Evolutionary conservation across 2,888 invertebrate species (phyloP).

Genomic region (Nomada fabriciana): DNA sequence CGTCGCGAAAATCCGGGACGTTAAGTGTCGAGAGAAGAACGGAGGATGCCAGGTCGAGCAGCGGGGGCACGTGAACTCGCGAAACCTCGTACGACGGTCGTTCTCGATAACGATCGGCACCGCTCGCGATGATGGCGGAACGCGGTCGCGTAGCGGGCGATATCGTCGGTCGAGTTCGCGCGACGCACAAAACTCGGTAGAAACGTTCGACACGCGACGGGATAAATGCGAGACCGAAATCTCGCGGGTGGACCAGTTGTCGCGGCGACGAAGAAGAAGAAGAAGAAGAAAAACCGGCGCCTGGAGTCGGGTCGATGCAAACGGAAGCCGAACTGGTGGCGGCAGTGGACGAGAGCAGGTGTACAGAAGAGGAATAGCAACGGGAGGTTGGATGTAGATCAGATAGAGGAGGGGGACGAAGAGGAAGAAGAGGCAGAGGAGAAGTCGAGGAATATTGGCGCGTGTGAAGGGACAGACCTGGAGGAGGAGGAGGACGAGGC

Average conservation of each 20-base stretch:
- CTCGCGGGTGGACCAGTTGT: conserved; percentile 62
- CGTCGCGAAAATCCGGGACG: conserved; percentile 3
- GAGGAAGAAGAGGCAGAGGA: conserved; percentile 44
- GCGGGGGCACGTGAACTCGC: conserved; percentile 24
- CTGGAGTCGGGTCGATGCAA: conserved; percentile 42
- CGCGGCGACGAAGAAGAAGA: conserved; percentile 62
- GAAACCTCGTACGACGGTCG: conserved; percentile 41
- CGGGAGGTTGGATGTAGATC: conserved; percentile 62
- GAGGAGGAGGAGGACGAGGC: conserved; percentile 50
- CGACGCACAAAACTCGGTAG: conserved; percentile 31
- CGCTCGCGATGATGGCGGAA: conserved; percentile 75
- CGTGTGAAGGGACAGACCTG: conserved; percentile 4
- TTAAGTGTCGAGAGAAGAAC: not conserved
- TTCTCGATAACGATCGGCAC: conserved; percentile 42
- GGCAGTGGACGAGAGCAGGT: conserved; percentile 48
- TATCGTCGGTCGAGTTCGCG: conserved; percentile 56
- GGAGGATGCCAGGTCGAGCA: conserved; percentile 60
- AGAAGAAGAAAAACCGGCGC: conserved; percentile 57
- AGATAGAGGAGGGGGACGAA: conserved; percentile 4
- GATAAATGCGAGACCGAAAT: conserved; percentile 67
- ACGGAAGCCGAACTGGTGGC: conserved; percentile 27
- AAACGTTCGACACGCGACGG: conserved; percentile 57
- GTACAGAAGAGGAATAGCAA: conserved; percentile 21
- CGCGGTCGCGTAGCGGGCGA: conserved; percentile 52
- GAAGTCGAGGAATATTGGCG: conserved; percentile 21